Percentiles rank a stretch among this genome's conserved stretches.
These are phyloP conservation scores for Porites divaricata DNA, from an alignment of 92 coral and sea anemone genomes.

Conservation along the genomic window DNA sequence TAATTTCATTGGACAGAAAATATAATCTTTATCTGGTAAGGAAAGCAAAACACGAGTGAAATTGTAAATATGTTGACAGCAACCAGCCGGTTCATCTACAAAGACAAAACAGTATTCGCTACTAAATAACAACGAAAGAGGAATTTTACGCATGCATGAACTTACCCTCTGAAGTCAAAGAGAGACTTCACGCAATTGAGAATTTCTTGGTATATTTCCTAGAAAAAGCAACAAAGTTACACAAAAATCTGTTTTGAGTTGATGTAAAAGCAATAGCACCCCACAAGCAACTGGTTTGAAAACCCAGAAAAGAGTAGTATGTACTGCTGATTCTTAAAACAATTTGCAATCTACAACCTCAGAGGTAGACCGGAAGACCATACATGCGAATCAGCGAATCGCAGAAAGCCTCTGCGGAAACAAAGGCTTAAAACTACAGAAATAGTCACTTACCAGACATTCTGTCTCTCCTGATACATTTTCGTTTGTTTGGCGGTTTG, in stretches of 20 bases:
- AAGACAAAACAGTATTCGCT: neutral
- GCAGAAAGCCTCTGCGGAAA: neutral
- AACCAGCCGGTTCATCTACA: neutral
- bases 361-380: neutral
- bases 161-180: slow-evolving; percentile 62
- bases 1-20: neutral
- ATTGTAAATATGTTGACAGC: neutral
- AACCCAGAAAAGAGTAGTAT: neutral
- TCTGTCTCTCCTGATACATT: slow-evolving; percentile 8
- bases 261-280: neutral
- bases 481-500: neutral
- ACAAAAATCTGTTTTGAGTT: neutral
- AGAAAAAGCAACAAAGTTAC: neutral
- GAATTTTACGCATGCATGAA: neutral
- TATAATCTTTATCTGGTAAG: no score
- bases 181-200: slow-evolving; percentile 71
- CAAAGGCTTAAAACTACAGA: neutral
- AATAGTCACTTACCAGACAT: slow-evolving; percentile 7
- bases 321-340: slow-evolving; percentile 38
- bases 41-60: neutral
- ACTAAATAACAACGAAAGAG: neutral
- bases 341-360: neutral
- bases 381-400: neutral
- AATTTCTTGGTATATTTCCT: slow-evolving; percentile 72
- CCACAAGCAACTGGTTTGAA: neutral